Percentiles rank a stretch among this genome's conserved stretches.
Evolutionary conservation across 2,113 vertebrate genomes (phyloP).

Genomic region (Astur gentilis): DNA sequence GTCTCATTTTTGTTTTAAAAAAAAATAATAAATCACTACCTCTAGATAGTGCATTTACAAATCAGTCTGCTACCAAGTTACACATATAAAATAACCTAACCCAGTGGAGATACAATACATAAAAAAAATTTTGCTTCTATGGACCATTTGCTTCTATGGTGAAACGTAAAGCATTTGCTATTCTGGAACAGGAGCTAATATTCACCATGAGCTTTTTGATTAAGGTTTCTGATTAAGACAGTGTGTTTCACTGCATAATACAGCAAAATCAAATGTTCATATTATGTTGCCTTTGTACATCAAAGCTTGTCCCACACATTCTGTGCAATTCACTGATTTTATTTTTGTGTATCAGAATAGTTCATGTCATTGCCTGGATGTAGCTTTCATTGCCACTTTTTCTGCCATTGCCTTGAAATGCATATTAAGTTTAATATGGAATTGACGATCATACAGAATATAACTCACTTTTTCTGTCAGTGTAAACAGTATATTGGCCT

Average conservation of each 20-base stretch:
- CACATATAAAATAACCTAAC: neutral
- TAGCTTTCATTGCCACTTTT: neutral
- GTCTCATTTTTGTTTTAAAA: neutral
- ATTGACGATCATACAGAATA: neutral
- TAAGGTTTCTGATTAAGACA: slow-evolving; percentile 14
- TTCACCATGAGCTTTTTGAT: neutral
- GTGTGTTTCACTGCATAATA: neutral
- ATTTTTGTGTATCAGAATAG: neutral
- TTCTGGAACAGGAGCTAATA: neutral
- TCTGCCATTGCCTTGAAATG: neutral
- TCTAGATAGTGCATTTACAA: neutral
- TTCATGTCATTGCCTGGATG: neutral
- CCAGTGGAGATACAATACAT: neutral
- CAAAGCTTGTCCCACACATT: neutral
- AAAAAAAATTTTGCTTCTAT: neutral
- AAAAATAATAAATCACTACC: neutral
- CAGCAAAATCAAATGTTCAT: neutral
- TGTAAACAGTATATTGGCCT: neutral
- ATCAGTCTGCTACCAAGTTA: neutral
- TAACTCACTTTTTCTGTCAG: neutral
- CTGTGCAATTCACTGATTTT: neutral
- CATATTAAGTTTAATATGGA: neutral
- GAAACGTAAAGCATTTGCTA: neutral
- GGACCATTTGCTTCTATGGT: neutral
- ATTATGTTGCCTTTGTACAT: neutral